Evolutionary conservation across 2,888 invertebrate genomes (phyloP), one percentile per base, ranked within the genome.

Genomic region (Heliconius hortense): DNA sequence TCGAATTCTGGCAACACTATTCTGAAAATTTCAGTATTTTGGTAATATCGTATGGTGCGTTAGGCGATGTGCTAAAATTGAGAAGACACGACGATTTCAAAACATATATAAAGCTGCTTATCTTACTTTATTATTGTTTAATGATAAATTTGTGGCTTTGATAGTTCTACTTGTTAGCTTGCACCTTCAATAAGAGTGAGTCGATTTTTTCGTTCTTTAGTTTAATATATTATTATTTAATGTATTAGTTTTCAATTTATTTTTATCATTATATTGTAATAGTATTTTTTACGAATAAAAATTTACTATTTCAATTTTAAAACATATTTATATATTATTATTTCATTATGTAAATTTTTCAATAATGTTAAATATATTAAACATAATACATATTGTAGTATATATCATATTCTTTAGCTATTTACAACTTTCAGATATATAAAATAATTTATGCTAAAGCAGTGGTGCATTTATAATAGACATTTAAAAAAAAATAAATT

Each of bases 1-100:
- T 53, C 24, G 63, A 39, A 26, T 67, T 53, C 28, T 68, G 68
- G 68, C 56, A 59, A 73, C 59, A 39, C 59, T 26, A 67, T 73
- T n/a, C 67, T 68, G 67, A 59, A 74, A 68, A 74, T 74, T 74
- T 68, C 73, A 74, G 68, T 73, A 67, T 73, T 73, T 67, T 67
- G 39, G 43, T 73, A 31, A 48, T 74, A 24, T 68, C 68, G 69
- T 31, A 53, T 69, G 60, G 62, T 74, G 48, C 18, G 15, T 15
- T 24, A 68, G 28, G 31, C 24, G 56, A 56, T 69, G 13, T 28
- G 56, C n/a, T 35, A 31, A 56, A 69, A 56, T 53, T 56, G 56
- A 69, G 35, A 56, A 69, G 53, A 69, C 56, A 18, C n/a, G n/a
- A 18, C n/a, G n/a, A 35, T 13, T 56, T 21, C n/a, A 69, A 56